phyloP scores from a whole-genome alignment of 2,113 vertebrate genomes.

The human (Homo sapiens) region GRCh38 chr7:112738001-112738500 shows the following conservation, averaged over 20 bases:
- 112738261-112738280: constrained; percentile 95
- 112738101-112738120: constrained; percentile 88
- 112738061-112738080: constrained; percentile 88
- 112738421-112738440: too few relatives aligned
- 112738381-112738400: not conserved
- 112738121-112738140: constrained; percentile 93
- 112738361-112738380: not conserved
- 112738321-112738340: constrained; percentile 96
- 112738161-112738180: constrained; percentile 93
- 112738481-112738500: too few relatives aligned
- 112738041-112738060: constrained; percentile 92
- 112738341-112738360: constrained; percentile 78
- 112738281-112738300: constrained; percentile 83
- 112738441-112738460: too few relatives aligned
- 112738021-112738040: constrained; percentile 91
- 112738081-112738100: constrained; percentile 88
- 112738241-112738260: constrained; percentile 99
- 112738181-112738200: constrained; percentile 93
- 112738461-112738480: too few relatives aligned
- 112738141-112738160: constrained; percentile 90
- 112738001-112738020: constrained; percentile 96
- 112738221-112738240: constrained; percentile 99
- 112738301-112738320: constrained; percentile 90
- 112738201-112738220: constrained; percentile 94
- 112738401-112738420: not conserved